Conservation (phyloP, 2,113 vertebrate genomes). For the Hippocampus comes region DNA sequence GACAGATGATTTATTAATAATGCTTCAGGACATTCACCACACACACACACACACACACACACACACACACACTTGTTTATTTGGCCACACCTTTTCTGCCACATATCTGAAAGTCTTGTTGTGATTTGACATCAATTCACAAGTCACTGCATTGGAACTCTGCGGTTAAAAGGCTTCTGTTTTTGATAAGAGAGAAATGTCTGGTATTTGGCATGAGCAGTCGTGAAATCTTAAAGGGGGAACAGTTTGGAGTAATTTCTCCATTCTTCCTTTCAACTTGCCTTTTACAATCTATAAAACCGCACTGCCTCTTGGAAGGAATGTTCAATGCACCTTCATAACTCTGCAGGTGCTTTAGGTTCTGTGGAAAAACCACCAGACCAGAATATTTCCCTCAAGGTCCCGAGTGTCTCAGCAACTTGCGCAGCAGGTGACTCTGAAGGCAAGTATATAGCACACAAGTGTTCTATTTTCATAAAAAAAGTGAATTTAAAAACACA, state of each 20-base stretch:
- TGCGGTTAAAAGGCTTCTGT: background rate
- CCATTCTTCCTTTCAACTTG: slow-evolving; percentile 23
- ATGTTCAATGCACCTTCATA: slow-evolving; percentile 14
- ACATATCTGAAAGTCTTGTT: background rate
- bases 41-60: too few relatives aligned
- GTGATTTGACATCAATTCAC: background rate
- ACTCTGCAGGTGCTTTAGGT: background rate
- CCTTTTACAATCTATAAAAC: slow-evolving; percentile 10
- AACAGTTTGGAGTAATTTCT: slow-evolving; percentile 7
- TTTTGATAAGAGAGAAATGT: slow-evolving; percentile 1
- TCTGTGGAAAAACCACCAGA: background rate
- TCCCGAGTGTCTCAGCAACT: background rate
- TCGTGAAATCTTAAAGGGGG: slow-evolving; percentile 1
- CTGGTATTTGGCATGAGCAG: slow-evolving; percentile 11
- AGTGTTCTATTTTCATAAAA: background rate
- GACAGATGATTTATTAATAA: slow-evolving; percentile 13
- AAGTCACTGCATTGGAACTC: background rate
- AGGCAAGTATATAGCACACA: background rate
- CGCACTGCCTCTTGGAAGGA: slow-evolving; percentile 11
- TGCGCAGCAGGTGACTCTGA: background rate
- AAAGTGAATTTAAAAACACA: background rate
- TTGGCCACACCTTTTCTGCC: slow-evolving; percentile 38
- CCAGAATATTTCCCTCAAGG: slow-evolving; percentile 14
- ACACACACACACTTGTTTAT: slow-evolving; percentile 33
- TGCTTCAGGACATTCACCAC: slow-evolving; percentile 23